Evolutionary conservation across 2,888 invertebrate genomes (phyloP), one percentile per base, ranked within the genome.

Genomic region (Drosophila quinaria): DNA sequence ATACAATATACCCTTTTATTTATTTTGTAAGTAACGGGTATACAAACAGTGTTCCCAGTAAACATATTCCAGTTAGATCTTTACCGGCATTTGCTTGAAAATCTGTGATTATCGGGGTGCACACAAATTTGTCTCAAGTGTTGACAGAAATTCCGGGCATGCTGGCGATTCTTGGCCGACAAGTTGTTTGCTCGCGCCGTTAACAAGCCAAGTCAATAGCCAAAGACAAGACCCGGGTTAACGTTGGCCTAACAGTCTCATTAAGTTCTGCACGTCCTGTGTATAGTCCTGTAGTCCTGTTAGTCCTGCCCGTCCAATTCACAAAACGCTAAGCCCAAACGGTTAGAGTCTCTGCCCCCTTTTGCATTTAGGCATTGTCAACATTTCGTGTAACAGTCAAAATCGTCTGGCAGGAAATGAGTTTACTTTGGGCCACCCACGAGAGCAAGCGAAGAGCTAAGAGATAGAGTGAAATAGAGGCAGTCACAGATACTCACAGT

Each of bases 391-490:
- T 69, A 79, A 59, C 80, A 89, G 69, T 88, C 73, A 65, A 78
- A 89, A 75, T 75, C 69, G 78, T 84, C 74, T 81, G 87, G 58
- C 89, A 83, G 90, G 89, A 90, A 89, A 89, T 89, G 87, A 86
- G 87, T 83, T 86, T 83, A 67, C 90, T 74, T 75, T 72, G 67
- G 56, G 62, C 55, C 54, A 55, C 63, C 65, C 68, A 59, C 51
- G 74, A 44, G 68, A 72, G 51, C 42, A 22, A 35, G 31, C 0
- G 15, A 39, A 17, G 1, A 19, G 50, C 22, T 4, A 35, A 29
- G 29, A 11, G 47, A 11, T 11, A 17, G 19, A 19, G 10, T 17
- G 17, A 13, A n/a, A 15, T 37, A 33, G 60, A 29, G 13, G 29
- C 17, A 31, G 29, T 22, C 13, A 2, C 15, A 3, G 31, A 5